Evolutionary conservation across 2,113 vertebrate genomes (phyloP).

Genomic region (Procapra przewalskii): DNA sequence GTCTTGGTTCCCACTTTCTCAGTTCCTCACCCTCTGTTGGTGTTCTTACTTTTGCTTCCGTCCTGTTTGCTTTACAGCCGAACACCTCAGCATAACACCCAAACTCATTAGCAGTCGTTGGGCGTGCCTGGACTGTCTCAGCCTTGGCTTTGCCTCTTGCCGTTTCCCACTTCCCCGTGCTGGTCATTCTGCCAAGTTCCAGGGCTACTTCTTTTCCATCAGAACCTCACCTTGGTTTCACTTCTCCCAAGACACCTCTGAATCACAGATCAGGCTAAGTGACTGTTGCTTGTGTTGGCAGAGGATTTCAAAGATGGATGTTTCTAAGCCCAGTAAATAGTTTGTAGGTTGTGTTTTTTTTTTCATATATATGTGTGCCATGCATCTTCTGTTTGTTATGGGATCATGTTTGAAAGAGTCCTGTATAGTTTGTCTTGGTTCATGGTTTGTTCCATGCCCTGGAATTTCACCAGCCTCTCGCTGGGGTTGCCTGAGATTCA

Average conservation of each 20-base stretch:
- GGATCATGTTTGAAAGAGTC: not conserved
- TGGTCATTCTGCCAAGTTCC: not conserved
- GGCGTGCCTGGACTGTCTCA: not conserved
- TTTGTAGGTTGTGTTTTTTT: not conserved
- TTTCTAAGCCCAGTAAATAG: not conserved
- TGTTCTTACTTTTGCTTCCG: not conserved
- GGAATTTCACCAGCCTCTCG: not conserved
- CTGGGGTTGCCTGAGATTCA: not conserved
- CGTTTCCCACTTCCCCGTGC: not conserved
- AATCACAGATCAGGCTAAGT: not conserved
- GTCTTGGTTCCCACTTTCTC: not conserved
- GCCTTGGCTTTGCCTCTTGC: not conserved
- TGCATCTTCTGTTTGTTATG: not conserved
- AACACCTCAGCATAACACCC: not conserved
- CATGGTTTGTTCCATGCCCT: not conserved
- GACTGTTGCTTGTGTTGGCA: not conserved
- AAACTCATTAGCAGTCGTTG: not conserved
- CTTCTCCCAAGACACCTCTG: not conserved
- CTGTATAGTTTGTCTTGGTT: not conserved
- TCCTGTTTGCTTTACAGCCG: not conserved
- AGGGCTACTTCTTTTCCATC: not conserved
- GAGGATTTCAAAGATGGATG: not conserved
- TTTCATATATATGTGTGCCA: not conserved
- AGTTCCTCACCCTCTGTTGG: not conserved
- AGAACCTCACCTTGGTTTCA: not conserved